Evolutionary conservation across 1,140 invertebrate genomes (phyloP), one percentile per base, ranked within the genome.

Genomic region (Epicauta chinensis): DNA sequence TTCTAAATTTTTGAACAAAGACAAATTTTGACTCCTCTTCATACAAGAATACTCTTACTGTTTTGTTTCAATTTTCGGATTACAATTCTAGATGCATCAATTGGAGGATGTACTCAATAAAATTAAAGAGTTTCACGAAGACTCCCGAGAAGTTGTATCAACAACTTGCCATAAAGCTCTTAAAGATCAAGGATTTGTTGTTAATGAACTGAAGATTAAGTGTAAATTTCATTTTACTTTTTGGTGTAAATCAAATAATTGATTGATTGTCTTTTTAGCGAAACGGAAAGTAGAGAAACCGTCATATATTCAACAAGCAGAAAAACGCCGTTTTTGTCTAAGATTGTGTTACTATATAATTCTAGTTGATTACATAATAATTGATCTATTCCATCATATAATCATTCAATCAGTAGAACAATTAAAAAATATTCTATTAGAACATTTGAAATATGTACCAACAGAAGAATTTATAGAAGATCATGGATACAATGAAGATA

Each of bases 221-320:
- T 41, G 23, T 32, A 39, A 32, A 31, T 29, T 9, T 49, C 14
- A 15, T 16, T 23, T 41, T 16, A 40, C 10, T 47, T 50, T 50
- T 16, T 29, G 16, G 34, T 7, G 3, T 30, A 29, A 37, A n/a
- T n/a, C n/a, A n/a, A n/a, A n/a, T n/a, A n/a, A n/a, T n/a, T n/a
- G n/a, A n/a, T n/a, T n/a, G n/a, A n/a, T n/a, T n/a, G n/a, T n/a
- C n/a, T n/a, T 29, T 29, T 11, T 16, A n/a, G 68, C 69, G 0
- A 77, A 76, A 48, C 71, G 76, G 29, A 71, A 73, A 2, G 76
- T 75, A 15, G 59, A 58, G 56, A 86, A 80, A 61, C 84, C 89
- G 76, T 86, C 84, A 15, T 92, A 89, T 61, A 89, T 86, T 23
- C 83, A 91, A 59, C 87, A 91, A 59, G 84, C 86, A 0, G 82